phyloP scores from a whole-genome alignment of 2,797 vertebrate genomes.

The Sebastiscus tertius region DNA sequence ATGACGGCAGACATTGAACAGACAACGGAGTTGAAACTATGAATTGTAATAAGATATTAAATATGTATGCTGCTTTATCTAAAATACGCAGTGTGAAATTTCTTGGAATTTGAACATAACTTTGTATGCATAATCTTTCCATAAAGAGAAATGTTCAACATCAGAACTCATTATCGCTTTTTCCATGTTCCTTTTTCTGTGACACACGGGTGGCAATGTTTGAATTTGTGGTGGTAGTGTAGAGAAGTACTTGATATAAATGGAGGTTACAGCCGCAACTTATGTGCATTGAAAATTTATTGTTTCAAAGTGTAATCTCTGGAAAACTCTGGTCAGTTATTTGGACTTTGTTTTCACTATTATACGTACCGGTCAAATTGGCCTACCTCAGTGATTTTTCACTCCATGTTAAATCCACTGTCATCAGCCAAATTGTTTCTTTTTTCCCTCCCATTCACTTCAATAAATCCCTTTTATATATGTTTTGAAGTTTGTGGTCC shows the following conservation, averaged over 20 bases:
- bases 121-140: constrained; percentile 79
- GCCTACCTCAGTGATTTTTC: constrained; percentile 84
- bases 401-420: constrained; percentile 77
- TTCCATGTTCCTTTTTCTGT: constrained; percentile 55
- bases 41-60: constrained; percentile 89
- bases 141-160: constrained; percentile 61
- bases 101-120: constrained; percentile 75
- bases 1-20: constrained; percentile 89
- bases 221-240: constrained; percentile 69
- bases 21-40: constrained; percentile 85
- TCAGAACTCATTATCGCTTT: constrained; percentile 57
- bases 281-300: constrained; percentile 66
- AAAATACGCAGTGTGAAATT: constrained; percentile 74
- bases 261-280: constrained; percentile 54
- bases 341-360: constrained; percentile 81
- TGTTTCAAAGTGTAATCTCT: constrained; percentile 70
- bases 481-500: constrained; percentile 80
- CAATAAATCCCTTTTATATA: constrained; percentile 95
- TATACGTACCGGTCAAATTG: constrained; percentile 81
- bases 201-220: constrained; percentile 68
- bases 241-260: constrained; percentile 60
- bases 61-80: constrained; percentile 85
- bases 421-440: constrained; percentile 87
- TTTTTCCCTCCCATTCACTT: constrained; percentile 89
- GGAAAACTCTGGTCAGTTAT: constrained; percentile 73